Evolutionary conservation across 2,113 vertebrate genomes (phyloP).

Genomic region (Phalacrocorax aristotelis): DNA sequence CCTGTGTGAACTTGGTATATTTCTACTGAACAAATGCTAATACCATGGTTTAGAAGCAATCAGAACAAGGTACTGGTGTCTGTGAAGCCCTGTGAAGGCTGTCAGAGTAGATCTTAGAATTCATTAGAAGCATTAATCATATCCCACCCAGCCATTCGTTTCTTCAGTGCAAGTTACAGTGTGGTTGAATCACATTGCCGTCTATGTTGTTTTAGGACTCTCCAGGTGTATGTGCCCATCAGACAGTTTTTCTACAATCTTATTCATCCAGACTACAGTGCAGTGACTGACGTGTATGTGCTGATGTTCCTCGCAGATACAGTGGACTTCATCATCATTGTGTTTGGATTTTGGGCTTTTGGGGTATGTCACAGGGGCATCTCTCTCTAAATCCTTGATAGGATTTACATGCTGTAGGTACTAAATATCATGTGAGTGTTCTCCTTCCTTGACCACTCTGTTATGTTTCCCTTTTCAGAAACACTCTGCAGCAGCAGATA

Average conservation of each 20-base stretch:
- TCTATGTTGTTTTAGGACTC: slow-evolving; percentile 75
- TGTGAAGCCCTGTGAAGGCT: not conserved
- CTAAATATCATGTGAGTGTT: not conserved
- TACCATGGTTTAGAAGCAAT: not conserved
- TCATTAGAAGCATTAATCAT: not conserved
- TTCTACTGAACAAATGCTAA: not conserved
- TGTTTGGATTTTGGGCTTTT: slow-evolving; percentile 97
- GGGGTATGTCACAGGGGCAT: slow-evolving; percentile 80
- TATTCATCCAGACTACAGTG: slow-evolving; percentile 97
- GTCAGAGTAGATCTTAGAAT: not conserved
- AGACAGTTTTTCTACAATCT: slow-evolving; percentile 95
- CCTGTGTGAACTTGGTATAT: not conserved
- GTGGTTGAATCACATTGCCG: not conserved
- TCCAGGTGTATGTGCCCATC: slow-evolving; percentile 92
- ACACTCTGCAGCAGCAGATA: slow-evolving; percentile 94
- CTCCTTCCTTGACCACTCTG: not conserved
- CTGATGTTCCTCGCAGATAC: slow-evolving; percentile 98
- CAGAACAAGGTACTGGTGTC: not conserved
- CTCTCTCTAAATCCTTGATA: not conserved
- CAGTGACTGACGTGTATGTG: slow-evolving; percentile 96
- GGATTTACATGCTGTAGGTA: not conserved
- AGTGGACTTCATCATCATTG: slow-evolving; percentile 96
- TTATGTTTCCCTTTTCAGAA: slow-evolving; percentile 78
- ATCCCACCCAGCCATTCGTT: not conserved
- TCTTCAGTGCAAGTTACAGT: not conserved